Conservation (phyloP, 1,140 invertebrate genomes). For the Tetramorium simillimum region DNA sequence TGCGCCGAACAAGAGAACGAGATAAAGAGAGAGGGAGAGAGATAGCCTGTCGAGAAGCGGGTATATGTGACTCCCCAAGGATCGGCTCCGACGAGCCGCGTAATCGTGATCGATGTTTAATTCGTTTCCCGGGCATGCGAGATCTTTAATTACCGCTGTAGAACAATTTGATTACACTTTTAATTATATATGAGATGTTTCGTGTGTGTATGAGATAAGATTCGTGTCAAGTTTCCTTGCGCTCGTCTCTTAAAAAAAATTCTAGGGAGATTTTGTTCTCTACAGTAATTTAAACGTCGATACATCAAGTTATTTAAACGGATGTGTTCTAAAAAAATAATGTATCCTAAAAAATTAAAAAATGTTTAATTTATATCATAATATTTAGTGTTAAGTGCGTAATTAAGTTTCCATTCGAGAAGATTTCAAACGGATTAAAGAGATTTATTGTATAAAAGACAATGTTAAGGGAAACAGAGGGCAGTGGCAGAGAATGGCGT, state of each 20-base stretch:
- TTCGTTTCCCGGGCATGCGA: slow-evolving; percentile 33
- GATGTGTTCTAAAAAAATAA: not conserved
- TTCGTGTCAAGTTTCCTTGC: not conserved
- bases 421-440: slow-evolving; percentile 33
- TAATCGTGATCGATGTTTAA: slow-evolving; percentile 55
- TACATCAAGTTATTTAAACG: not conserved
- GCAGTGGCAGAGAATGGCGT: slow-evolving; percentile 13
- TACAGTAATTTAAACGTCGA: not conserved
- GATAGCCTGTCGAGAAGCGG: not conserved
- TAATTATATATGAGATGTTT: slow-evolving; percentile 35
- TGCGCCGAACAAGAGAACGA: not conserved
- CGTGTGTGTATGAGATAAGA: slow-evolving; percentile 5
- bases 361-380: not conserved
- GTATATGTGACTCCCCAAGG: slow-evolving; percentile 19
- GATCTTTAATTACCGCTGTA: slow-evolving; percentile 50
- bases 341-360: not conserved
- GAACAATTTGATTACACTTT: slow-evolving; percentile 51
- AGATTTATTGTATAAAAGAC: not conserved
- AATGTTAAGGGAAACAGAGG: slow-evolving; percentile 8
- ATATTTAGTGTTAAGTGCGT: not conserved
- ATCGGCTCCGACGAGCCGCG: slow-evolving; percentile 15
- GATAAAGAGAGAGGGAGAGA: not conserved
- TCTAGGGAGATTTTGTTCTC: not conserved
- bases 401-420: not conserved
- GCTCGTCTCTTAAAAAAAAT: not conserved